A percentile compares a stretch with the other conserved stretches of the same genome.
phyloP scores from a whole-genome alignment of 2,113 vertebrate genomes.

The Melozone crissalis region DNA sequence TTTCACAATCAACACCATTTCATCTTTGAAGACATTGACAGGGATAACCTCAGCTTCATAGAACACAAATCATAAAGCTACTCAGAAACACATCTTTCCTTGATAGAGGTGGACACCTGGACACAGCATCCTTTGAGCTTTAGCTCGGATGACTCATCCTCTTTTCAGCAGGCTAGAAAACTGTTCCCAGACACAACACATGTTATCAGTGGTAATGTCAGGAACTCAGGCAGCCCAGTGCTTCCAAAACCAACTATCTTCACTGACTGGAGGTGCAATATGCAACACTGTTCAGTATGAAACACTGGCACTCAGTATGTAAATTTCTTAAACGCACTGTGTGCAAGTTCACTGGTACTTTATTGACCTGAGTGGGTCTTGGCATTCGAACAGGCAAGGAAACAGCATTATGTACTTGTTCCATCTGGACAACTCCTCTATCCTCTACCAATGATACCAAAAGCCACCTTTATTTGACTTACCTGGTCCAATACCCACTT shows the following conservation, averaged over 20 bases:
- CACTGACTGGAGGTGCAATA: background rate
- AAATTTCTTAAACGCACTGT: background rate
- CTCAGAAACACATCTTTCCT: background rate
- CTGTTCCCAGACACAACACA: background rate
- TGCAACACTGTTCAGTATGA: background rate
- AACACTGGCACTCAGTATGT: background rate
- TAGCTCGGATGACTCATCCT: background rate
- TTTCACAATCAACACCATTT: background rate
- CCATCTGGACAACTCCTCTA: background rate
- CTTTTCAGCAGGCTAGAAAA: background rate
- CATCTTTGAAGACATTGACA: background rate
- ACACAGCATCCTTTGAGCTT: background rate
- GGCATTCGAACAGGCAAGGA: background rate
- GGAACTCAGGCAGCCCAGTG: background rate
- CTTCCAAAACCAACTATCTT: background rate
- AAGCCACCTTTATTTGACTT: slow-evolving; percentile 21
- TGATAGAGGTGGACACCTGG: background rate
- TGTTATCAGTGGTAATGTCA: background rate
- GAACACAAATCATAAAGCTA: background rate
- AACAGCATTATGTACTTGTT: background rate
- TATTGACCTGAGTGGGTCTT: background rate
- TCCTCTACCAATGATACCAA: background rate
- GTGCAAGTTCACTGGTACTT: background rate
- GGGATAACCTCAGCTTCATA: background rate
- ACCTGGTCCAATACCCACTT: slow-evolving; percentile 99